phyloP scores from a whole-genome alignment of 2,888 invertebrate species.

The Epirrita christyi region DNA sequence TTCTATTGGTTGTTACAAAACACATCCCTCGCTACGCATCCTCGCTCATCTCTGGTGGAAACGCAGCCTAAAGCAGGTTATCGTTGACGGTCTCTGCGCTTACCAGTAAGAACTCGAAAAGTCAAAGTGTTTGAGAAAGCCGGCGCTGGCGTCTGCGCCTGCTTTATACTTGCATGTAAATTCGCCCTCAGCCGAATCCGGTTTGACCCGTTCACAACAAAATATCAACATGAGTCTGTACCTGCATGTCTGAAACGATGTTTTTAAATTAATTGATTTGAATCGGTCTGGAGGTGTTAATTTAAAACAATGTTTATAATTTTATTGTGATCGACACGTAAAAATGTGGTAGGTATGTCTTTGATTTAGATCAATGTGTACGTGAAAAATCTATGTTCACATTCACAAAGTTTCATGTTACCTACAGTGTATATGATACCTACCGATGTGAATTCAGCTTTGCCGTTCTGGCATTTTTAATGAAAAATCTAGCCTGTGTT shows the following conservation, averaged over 20 bases:
- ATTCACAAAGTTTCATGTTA: slow-evolving; percentile 51
- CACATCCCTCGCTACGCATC: too few relatives aligned
- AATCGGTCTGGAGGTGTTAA: slow-evolving; percentile 24
- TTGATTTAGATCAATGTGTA: slow-evolving; percentile 6
- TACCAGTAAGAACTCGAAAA: not conserved
- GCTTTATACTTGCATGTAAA: not conserved
- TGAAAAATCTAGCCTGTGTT: too few relatives aligned
- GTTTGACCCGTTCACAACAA: slow-evolving; percentile 15
- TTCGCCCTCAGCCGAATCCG: slow-evolving; percentile 4
- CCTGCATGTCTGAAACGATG: slow-evolving; percentile 28
- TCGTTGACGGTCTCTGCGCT: slow-evolving; percentile 8
- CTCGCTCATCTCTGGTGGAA: too few relatives aligned
- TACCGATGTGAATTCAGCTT: too few relatives aligned
- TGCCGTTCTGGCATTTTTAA: too few relatives aligned
- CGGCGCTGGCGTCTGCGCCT: too few relatives aligned
- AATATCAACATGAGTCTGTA: slow-evolving; percentile 27
- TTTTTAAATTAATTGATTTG: slow-evolving; percentile 22
- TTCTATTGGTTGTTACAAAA: too few relatives aligned
- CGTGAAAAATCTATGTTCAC: slow-evolving; percentile 30
- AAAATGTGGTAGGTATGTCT: not conserved
- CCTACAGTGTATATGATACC: slow-evolving; percentile 45
- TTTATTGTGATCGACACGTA: slow-evolving; percentile 25
- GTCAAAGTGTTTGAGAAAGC: too few relatives aligned
- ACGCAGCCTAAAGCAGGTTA: not conserved
- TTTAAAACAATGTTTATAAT: slow-evolving; percentile 18